phyloP scores from a whole-genome alignment of 2,797 vertebrate genomes.

The Acrossocheilus fasciatus region DNA sequence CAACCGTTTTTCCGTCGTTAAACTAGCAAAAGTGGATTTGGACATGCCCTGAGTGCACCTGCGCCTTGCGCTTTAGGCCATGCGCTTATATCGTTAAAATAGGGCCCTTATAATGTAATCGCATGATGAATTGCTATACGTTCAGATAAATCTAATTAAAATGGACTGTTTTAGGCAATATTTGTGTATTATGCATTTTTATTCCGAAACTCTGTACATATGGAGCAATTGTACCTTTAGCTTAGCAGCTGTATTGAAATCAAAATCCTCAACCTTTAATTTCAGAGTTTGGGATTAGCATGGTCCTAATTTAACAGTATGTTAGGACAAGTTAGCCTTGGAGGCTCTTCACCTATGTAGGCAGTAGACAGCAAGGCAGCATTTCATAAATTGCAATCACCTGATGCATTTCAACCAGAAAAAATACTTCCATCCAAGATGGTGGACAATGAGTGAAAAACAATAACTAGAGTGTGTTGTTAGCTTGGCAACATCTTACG shows the following conservation, averaged over 20 bases:
- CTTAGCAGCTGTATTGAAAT: too few relatives aligned
- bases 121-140: neutral
- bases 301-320: neutral
- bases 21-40: too few relatives aligned
- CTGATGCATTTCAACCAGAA: neutral
- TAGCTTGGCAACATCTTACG: neutral
- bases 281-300: neutral
- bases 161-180: neutral
- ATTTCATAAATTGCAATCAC: neutral
- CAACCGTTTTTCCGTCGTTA: too few relatives aligned
- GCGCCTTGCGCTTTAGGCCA: too few relatives aligned
- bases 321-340: neutral
- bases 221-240: too few relatives aligned
- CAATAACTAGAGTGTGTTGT: neutral
- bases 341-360: neutral
- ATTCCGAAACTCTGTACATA: neutral
- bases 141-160: slow-evolving; percentile 1
- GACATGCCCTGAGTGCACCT: too few relatives aligned
- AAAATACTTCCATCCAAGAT: neutral
- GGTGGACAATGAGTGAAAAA: neutral
- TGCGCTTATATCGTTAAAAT: too few relatives aligned
- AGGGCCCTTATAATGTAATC: neutral
- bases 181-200: neutral
- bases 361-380: slow-evolving; percentile 21
- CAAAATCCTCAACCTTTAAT: neutral